Evolutionary conservation across 2,888 invertebrate genomes (phyloP).

Genomic region (Pardosa pseudoannulata): DNA sequence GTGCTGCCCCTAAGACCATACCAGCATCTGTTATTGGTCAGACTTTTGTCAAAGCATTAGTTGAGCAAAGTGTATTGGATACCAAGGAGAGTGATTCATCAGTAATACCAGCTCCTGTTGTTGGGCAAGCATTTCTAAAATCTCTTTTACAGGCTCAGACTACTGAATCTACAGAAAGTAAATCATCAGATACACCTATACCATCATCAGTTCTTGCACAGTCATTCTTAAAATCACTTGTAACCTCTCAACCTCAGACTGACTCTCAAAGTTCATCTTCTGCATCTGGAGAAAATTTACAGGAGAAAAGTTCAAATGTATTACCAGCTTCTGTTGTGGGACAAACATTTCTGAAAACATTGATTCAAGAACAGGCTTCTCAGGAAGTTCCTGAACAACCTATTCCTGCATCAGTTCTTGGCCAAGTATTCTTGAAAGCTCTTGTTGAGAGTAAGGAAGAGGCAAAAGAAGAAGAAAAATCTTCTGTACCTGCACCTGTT

Average conservation of each 20-base stretch:
- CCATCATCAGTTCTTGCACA: slow-evolving; percentile 25
- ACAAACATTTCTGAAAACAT: slow-evolving; percentile 35
- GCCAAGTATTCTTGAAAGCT: slow-evolving; percentile 56
- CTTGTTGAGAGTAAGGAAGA: neutral
- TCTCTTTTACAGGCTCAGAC: slow-evolving; percentile 19
- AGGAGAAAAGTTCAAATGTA: neutral
- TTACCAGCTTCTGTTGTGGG: slow-evolving; percentile 37
- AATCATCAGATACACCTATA: neutral
- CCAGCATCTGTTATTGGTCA: slow-evolving; percentile 47
- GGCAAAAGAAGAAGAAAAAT: neutral
- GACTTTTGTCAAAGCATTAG: slow-evolving; percentile 50
- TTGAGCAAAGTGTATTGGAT: neutral
- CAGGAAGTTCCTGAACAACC: neutral
- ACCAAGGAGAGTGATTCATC: neutral
- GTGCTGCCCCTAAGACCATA: neutral
- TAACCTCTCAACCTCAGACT: neutral
- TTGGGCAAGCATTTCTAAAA: slow-evolving; percentile 61
- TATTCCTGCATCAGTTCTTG: slow-evolving; percentile 44
- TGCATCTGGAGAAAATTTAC: neutral
- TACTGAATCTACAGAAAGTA: neutral
- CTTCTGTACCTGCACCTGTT: neutral
- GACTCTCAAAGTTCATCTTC: neutral
- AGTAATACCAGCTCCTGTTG: slow-evolving; percentile 38
- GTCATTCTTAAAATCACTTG: slow-evolving; percentile 17
- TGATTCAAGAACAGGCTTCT: neutral